Conservation (phyloP, 2,797 vertebrate genomes). For the Monodelphis domestica region DNA sequence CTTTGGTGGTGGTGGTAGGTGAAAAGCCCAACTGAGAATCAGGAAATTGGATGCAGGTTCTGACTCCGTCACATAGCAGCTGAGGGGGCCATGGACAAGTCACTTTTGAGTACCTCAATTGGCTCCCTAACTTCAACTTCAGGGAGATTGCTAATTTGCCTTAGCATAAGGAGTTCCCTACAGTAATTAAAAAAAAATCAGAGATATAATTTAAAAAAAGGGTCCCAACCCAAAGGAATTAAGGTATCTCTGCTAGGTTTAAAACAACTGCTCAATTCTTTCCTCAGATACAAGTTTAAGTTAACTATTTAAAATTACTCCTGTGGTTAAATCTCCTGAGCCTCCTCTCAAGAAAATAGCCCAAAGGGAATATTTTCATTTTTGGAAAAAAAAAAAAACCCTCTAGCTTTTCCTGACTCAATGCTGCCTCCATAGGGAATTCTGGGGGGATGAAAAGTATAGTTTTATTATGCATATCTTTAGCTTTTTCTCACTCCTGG, state of each 20-base stretch:
- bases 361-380: not conserved
- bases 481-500: not conserved
- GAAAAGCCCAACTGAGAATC: not conserved
- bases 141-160: not conserved
- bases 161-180: not conserved
- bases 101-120: not conserved
- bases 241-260: not conserved
- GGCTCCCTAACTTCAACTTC: not conserved
- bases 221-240: not conserved
- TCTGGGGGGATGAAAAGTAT: not conserved
- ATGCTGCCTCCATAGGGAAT: not conserved
- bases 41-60: not conserved
- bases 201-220: not conserved
- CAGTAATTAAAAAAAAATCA: not conserved
- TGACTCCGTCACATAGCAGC: not conserved
- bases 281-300: not conserved
- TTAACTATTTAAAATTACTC: not conserved
- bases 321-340: not conserved
- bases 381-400: not conserved
- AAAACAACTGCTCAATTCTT: not conserved
- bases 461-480: not conserved
- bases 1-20: not conserved
- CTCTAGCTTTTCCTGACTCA: not conserved
- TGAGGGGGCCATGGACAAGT: not conserved
- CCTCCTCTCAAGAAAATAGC: not conserved